These are phyloP conservation scores for Drosophila sp. DNA, from an alignment of 1,140 invertebrate species.

Conservation along the genomic window DNA sequence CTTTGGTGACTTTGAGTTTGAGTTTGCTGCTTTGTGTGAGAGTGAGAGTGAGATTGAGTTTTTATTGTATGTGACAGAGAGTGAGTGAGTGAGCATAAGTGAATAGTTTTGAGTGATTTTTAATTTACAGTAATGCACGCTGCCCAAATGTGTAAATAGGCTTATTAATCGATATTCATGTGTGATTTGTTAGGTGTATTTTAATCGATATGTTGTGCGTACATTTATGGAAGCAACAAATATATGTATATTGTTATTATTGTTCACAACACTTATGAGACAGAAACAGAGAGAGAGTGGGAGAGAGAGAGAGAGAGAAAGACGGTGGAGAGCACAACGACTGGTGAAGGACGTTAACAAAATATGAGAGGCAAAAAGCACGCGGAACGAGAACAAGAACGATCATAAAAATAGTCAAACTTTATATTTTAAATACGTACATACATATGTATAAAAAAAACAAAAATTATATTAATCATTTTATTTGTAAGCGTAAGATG, in stretches of 20 bases:
- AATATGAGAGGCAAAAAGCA: neutral
- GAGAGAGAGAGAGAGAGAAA: conserved; percentile 14
- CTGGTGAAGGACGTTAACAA: conserved; percentile 18
- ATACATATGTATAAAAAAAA: neutral
- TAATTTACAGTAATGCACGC: conserved; percentile 31
- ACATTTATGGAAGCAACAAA: conserved; percentile 30
- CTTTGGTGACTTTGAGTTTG: conserved; percentile 11
- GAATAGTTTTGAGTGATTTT: neutral
- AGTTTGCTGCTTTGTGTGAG: conserved; percentile 5
- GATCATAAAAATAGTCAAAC: conserved; percentile 6
- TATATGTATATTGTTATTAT: conserved; percentile 4
- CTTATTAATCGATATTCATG: too few relatives aligned
- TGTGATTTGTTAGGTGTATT: conserved; percentile 11
- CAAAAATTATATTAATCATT: too few relatives aligned
- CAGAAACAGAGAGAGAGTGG: conserved; percentile 13
- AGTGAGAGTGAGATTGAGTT: neutral
- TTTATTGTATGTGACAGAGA: too few relatives aligned
- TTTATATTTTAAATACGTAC: conserved; percentile 5
- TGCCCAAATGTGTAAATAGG: conserved; percentile 17
- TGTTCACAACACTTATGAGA: conserved; percentile 43
- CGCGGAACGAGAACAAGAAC: conserved; percentile 32
- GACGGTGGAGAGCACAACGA: conserved; percentile 3
- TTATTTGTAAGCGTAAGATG: conserved; percentile 1
- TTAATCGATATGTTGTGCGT: conserved; percentile 12
- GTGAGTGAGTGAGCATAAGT: neutral